Base-by-base conservation (phyloP, 2,113 vertebrate genomes). In the Callaeas wilsoni region DNA sequence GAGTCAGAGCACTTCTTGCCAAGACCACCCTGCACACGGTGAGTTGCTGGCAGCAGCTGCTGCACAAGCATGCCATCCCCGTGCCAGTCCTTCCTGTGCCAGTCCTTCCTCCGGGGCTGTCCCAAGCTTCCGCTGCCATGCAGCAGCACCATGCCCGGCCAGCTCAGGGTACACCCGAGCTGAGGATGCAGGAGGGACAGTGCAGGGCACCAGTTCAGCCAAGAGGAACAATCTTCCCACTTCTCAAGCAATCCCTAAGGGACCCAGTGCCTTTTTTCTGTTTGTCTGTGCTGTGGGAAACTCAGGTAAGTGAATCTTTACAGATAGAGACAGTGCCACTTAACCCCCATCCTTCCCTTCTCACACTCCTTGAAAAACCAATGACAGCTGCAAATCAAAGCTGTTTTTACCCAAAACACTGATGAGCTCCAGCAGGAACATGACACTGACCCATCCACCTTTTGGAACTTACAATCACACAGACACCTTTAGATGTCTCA, bases 301-400 rank as follows among this genome's bases (percentile, higher is more conserved):
- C 81, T 88, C 91, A 65, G 70, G 50, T n/a, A 74, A 55, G 74
- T 81, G 47, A 76, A 91, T 90, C 83, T 93, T 84, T 67, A 67
- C 59, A 57, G 7, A 23, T 4, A 69, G 50, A 96, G 75, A 85
- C 60, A 83, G 57, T 80, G 53, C 10, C 67, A 68, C 50, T 44
- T 23, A 35, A 7, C 3, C 19, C 25, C 18, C 8, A 0, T 23
- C 29, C 23, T 39, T n/a, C 39, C 74, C 69, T 32, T 49, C 65
- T 55, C 46, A 49, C 52, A 6, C 14, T 46, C 39, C 53, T 35
- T 20, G 11, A 70, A 78, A 71, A 85, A 32, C 18, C 25, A 75
- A 1, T 4, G 0, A 13, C 5, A 53, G 9, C 49, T 47, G 27
- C 59, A 86, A 53, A 65, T 21, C 39, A 22, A 65, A 60, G 52